Evolutionary conservation across 2,888 invertebrate genomes (phyloP), one percentile per base, ranked within the genome.

Genomic region (Agrotis segetum): DNA sequence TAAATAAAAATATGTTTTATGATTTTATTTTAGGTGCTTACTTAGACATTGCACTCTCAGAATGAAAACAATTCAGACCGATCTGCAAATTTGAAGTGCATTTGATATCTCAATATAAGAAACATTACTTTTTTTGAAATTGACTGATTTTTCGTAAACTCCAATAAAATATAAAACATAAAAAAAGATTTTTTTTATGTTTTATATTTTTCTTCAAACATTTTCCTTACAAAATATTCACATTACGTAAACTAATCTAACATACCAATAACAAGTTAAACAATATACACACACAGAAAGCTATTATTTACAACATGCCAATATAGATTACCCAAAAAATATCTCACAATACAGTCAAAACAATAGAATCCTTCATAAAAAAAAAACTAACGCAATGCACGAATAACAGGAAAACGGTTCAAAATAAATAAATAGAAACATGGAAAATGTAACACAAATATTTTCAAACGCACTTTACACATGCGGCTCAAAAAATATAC

Each of bases 391-490:
- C n/a, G 17, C 9, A 49, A 52, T 59, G 34, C 11, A 34, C 55
- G n/a, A 52, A 72, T 44, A 67, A 65, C 61, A 59, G 11, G 2
- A 44, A 63, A 56, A 56, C 64, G 49, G 50, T 24, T 24, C 56
- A 65, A 82, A 82, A 71, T 65, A 66, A 71, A 72, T 50, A 79
- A 72, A 40, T 40, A 40, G 40, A 40, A 77, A 65, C 58, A 55
- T 58, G 58, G 34, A 59, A 81, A 77, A 66, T 60, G 40, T 59
- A 52, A 64, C 77, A 64, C 60, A 59, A 72, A 82, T 68, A 79
- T 79, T 73, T 71, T 66, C 65, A 66, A 73, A 56, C 47, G 17
- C 24, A 40, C 53, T 19, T 67, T 66, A 72, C 59, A 67, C 64
- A 46, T 66, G 77, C 3, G 66, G 64, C 55, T 61, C 16, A 46